Conservation (phyloP, 2,113 vertebrate species). For the Ornithorhynchus anatinus region DNA sequence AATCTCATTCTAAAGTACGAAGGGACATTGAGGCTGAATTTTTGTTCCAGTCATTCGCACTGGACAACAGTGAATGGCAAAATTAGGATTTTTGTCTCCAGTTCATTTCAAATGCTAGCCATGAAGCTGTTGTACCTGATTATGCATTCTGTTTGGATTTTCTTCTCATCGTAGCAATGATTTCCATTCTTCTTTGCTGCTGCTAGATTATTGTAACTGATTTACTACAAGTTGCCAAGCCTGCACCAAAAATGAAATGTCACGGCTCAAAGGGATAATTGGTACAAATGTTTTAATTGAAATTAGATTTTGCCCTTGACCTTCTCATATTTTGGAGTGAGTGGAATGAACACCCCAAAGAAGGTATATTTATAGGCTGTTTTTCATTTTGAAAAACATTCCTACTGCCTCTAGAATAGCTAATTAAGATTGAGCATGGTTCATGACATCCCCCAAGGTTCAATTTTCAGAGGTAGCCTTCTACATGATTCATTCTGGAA, state of each 20-base stretch:
- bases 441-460: neutral
- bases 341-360: too few relatives aligned
- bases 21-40: too few relatives aligned
- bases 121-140: neutral
- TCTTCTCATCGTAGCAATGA: neutral
- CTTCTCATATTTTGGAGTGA: neutral
- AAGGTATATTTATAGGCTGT: neutral
- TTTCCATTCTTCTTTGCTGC: neutral
- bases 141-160: neutral
- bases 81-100: neutral
- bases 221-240: neutral
- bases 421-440: neutral
- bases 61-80: neutral
- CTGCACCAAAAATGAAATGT: neutral
- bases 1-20: too few relatives aligned
- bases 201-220: neutral
- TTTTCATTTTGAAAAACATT: neutral
- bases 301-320: neutral
- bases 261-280: accelerated
- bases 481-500: neutral
- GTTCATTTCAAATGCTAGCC: neutral
- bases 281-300: neutral
- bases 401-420: neutral
- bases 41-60: neutral
- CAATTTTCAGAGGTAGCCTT: neutral